Base-by-base conservation (phyloP, 2,888 invertebrate species). In the Orchestes rusci region DNA sequence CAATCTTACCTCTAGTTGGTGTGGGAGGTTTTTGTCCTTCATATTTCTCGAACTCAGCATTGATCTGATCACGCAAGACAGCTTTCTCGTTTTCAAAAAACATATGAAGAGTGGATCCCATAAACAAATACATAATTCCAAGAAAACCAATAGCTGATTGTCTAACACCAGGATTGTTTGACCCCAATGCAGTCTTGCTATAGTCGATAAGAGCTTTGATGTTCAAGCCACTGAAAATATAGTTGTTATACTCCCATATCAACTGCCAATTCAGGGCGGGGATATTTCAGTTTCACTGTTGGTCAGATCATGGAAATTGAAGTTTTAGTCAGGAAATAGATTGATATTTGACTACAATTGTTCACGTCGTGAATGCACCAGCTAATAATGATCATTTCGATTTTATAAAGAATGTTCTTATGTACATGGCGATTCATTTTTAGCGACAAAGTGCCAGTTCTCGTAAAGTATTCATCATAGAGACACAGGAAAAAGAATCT, bases 51-150 rank as follows among this genome's bases (percentile, higher is more conserved):
- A 90, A 78, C 64, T 93, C 93, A 15, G 82, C 74, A 63, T 87
- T 84, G 46, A 94, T 89, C 63, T 87, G 84, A 56, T 89, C 87
- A 33, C 82, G 77, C 1, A 93, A 70, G 0, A 86, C 82, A 1
- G 89, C 78, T 60, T 93, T 94, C 65, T 94, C 94, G 53, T 77
- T 79, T 55, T 92, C 92, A 58, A 93, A 90, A 62, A 87, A 84
- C 58, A 75, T 75, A 53, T 87, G 73, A 1, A 92, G 63, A 1
- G 76, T 73, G 10, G 80, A 78, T 0, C 93, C 92, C 71, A 89
- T 80, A 59, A 84, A 91, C 54, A 92, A 70, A 34, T 88, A 87
- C 59, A 93, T 71, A 0, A 81, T 79, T 1, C 91, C 89, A 2
- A 85, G 68, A 55, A 89, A 73, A 17, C 75, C 71, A 10, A 93